Conservation (phyloP, 2,113 vertebrate species). For the Suricata suricatta region DNA sequence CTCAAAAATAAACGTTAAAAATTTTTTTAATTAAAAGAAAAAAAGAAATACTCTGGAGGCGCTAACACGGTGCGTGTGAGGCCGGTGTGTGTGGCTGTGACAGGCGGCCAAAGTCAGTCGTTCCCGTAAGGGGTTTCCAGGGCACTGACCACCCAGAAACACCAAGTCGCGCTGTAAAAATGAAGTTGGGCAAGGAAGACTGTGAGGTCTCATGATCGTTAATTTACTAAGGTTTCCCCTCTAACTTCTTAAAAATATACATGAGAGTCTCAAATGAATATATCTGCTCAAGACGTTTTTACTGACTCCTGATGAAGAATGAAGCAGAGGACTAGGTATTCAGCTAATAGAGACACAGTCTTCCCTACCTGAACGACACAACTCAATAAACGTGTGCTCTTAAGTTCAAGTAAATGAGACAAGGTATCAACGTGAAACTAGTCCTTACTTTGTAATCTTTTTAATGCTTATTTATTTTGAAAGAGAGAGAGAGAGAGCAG, state of each 20-base stretch:
- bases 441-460: no score
- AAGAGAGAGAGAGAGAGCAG: no score
- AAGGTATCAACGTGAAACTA: neutral
- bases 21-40: no score
- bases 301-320: neutral
- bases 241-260: neutral
- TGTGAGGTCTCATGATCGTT: neutral
- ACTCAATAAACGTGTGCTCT: neutral
- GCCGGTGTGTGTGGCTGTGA: no score
- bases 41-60: neutral
- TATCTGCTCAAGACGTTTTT: neutral
- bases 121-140: neutral
- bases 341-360: neutral
- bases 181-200: neutral
- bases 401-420: neutral
- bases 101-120: neutral
- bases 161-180: neutral
- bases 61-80: accelerated
- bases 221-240: neutral
- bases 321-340: neutral
- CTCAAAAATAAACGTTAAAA: no score
- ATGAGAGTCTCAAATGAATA: neutral
- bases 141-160: neutral
- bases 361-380: neutral
- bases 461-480: no score